Evolutionary conservation across 2,888 invertebrate species (phyloP).

Genomic region (Portevinia maculata): DNA sequence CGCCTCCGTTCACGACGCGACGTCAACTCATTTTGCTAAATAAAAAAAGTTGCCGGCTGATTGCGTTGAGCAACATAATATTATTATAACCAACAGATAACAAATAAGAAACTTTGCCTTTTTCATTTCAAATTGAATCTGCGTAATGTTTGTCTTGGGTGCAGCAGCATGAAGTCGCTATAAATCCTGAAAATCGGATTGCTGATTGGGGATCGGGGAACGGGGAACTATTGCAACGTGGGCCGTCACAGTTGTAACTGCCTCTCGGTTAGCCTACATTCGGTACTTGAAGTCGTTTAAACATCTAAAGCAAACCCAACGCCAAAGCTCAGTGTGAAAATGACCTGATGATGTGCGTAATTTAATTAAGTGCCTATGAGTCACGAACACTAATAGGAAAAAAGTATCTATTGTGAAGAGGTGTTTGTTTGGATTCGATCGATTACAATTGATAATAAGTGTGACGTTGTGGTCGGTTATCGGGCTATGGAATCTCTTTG

Average conservation of each 20-base stretch:
- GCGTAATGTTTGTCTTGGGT: constrained; percentile 24
- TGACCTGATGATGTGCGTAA: neutral
- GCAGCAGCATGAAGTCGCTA: constrained; percentile 18
- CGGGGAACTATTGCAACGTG: constrained; percentile 21
- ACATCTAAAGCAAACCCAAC: neutral
- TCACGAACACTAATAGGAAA: neutral
- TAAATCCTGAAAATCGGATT: constrained; percentile 48
- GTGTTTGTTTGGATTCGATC: constrained; percentile 12
- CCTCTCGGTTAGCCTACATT: constrained; percentile 41
- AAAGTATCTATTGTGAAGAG: constrained; percentile 8
- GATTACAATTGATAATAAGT: constrained; percentile 28
- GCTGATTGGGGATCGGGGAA: constrained; percentile 3
- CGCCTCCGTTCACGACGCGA: constrained; percentile 13
- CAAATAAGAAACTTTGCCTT: constrained; percentile 12
- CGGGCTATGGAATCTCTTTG: neutral
- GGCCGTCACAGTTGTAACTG: constrained; percentile 35
- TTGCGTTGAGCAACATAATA: constrained; percentile 53
- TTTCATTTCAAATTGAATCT: constrained; percentile 3
- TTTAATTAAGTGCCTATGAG: neutral
- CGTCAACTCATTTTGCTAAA: constrained; percentile 48
- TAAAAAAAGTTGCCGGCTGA: constrained; percentile 60
- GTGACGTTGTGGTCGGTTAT: constrained; percentile 10
- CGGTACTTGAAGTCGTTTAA: neutral
- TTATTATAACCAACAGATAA: constrained; percentile 11
- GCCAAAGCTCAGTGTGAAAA: constrained; percentile 17